phyloP scores from a whole-genome alignment of 2,888 invertebrate genomes.

The Tupiocoris notatus region DNA sequence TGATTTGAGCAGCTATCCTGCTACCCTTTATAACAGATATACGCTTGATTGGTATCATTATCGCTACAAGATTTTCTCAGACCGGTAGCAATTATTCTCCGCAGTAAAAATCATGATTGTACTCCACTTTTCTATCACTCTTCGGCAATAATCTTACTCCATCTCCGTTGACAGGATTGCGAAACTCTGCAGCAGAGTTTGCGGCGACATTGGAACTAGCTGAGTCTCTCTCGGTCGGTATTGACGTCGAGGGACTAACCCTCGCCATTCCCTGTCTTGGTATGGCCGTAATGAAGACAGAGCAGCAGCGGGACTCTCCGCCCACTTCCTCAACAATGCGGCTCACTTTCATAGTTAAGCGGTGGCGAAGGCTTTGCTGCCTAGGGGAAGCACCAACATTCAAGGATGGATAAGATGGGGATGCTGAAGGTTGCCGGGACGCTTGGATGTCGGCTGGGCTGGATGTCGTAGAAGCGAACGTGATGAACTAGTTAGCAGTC shows the following conservation, averaged over 20 bases:
- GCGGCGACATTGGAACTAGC: too few species aligned
- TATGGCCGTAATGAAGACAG: neutral
- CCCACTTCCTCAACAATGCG: neutral
- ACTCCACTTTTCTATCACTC: too few species aligned
- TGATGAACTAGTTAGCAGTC: neutral
- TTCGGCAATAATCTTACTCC: too few species aligned
- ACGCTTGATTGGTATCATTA: too few species aligned
- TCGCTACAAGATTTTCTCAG: too few species aligned
- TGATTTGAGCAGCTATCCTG: too few species aligned
- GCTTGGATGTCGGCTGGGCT: neutral
- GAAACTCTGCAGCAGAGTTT: too few species aligned
- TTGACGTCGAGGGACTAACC: neutral
- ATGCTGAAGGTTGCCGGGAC: neutral
- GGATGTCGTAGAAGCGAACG: neutral
- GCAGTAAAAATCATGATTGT: too few species aligned
- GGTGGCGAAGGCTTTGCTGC: neutral
- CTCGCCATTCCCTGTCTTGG: neutral
- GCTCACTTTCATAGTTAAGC: neutral
- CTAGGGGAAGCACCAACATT: neutral
- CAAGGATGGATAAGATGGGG: neutral
- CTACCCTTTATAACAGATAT: too few species aligned
- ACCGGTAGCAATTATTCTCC: too few species aligned
- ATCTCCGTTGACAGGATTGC: too few species aligned
- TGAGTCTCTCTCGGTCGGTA: neutral
- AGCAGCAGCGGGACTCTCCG: neutral